A percentile compares a stretch with the other conserved stretches of the same genome.
phyloP scores from a whole-genome alignment of 2,797 vertebrate species.

The Anomalospiza imberbis region DNA sequence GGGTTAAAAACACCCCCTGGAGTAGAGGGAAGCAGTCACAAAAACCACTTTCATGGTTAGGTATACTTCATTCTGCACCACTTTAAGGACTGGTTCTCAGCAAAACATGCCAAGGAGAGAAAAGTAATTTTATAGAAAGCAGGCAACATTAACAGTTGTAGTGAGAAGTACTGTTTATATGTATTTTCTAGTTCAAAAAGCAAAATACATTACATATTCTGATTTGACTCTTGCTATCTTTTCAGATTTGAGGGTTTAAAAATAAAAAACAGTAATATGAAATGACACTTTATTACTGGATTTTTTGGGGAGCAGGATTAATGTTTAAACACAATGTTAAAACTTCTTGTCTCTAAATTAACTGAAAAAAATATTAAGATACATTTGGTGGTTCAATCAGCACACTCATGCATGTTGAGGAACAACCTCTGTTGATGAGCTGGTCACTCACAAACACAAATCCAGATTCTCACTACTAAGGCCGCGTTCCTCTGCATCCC shows the following conservation, averaged over 20 bases:
- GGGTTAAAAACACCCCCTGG: background rate
- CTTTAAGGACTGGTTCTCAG: background rate
- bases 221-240: background rate
- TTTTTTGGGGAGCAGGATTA: accelerated
- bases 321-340: background rate
- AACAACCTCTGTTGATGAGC: background rate
- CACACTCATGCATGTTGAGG: background rate
- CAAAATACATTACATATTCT: background rate
- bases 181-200: background rate
- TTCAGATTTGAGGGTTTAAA: background rate
- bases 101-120: background rate
- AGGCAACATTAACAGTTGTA: background rate
- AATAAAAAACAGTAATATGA: background rate
- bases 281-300: background rate
- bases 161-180: background rate
- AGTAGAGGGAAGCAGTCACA: background rate
- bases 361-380: background rate
- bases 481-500: background rate
- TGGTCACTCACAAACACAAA: background rate
- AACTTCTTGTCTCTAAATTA: background rate
- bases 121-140: background rate
- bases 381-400: background rate
- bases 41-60: background rate
- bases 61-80: background rate
- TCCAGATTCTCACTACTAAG: background rate